A percentile compares a stretch with the other conserved stretches of the same genome.
Evolutionary conservation across 2,888 invertebrate species (phyloP).

Genomic region (Ennomos fuscantarius): DNA sequence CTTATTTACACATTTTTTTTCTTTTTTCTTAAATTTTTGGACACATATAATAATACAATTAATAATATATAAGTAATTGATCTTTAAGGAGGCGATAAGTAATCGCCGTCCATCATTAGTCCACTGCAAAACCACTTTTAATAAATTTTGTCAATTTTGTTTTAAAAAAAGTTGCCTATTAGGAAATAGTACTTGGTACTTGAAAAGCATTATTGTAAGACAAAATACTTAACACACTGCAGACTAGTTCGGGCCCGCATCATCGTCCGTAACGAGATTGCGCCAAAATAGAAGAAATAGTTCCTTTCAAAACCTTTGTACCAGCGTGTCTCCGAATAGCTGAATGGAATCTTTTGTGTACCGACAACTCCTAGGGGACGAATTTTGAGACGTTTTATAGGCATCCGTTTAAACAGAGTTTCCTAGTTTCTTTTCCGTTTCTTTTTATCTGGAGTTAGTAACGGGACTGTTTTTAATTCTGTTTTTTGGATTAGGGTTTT

Average conservation of each 20-base stretch:
- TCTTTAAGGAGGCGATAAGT: too few relatives aligned
- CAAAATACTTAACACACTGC: conserved; percentile 8
- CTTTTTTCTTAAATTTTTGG: too few relatives aligned
- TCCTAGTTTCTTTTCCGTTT: conserved; percentile 25
- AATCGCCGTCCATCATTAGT: too few relatives aligned
- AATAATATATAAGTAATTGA: too few relatives aligned
- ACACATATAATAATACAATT: too few relatives aligned
- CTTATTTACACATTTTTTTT: too few relatives aligned
- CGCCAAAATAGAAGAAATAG: conserved; percentile 39
- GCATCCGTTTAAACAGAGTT: conserved; percentile 31
- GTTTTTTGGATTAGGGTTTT: conserved; percentile 13
- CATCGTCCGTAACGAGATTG: conserved; percentile 42
- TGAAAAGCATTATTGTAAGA: neutral
- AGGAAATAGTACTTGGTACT: neutral
- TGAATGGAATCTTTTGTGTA: conserved; percentile 50
- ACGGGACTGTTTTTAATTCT: conserved; percentile 16
- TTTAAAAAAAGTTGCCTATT: too few relatives aligned
- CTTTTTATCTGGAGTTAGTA: conserved; percentile 18
- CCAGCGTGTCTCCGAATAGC: conserved; percentile 42
- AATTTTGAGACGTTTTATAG: conserved; percentile 47
- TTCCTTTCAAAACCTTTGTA: conserved; percentile 50
- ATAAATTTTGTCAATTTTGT: too few relatives aligned
- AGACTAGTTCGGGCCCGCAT: conserved; percentile 38
- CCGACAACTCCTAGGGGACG: conserved; percentile 36
- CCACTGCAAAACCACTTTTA: too few relatives aligned